A percentile compares a stretch with the other conserved stretches of the same genome.
phyloP scores from a whole-genome alignment of 2,888 invertebrate species.

The Drosophila colorata region DNA sequence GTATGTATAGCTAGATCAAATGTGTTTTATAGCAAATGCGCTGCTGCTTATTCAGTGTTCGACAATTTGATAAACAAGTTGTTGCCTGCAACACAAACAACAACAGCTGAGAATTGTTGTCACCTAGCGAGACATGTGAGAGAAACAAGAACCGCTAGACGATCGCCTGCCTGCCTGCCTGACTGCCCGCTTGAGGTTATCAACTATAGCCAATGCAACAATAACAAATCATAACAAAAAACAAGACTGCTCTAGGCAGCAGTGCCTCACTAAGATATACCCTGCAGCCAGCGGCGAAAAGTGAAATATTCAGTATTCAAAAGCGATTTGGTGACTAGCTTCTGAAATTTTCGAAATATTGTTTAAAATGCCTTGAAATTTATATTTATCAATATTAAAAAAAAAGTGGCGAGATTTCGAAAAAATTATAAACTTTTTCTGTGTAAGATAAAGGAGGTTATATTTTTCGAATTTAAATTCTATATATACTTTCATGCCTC shows the following conservation, averaged over 20 bases:
- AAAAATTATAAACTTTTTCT: too few relatives aligned
- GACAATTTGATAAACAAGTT: constrained; percentile 43
- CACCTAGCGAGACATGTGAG: constrained; percentile 39
- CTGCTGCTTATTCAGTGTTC: constrained; percentile 1
- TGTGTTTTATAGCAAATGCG: constrained; percentile 50
- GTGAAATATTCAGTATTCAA: too few relatives aligned
- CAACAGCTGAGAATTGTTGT: constrained; percentile 44
- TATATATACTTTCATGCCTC: too few relatives aligned
- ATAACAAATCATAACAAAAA: constrained; percentile 51
- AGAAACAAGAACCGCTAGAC: constrained; percentile 24
- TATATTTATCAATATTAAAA: too few relatives aligned
- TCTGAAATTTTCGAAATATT: too few relatives aligned
- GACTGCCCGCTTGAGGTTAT: constrained; percentile 59
- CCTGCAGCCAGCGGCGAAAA: background rate
- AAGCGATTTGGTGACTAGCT: too few relatives aligned
- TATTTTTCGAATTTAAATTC: too few relatives aligned
- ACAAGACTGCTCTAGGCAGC: background rate
- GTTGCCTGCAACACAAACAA: constrained; percentile 18
- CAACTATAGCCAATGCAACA: constrained; percentile 43
- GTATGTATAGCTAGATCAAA: constrained; percentile 31
- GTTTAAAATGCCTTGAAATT: too few relatives aligned
- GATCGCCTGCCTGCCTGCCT: constrained; percentile 1
- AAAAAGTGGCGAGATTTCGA: too few relatives aligned
- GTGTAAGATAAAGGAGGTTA: too few relatives aligned
- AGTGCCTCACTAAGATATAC: background rate